A percentile compares a stretch with the other conserved stretches of the same genome.
These are phyloP conservation scores for Argyra leucocephala DNA, from an alignment of 2,888 invertebrate species.

Conservation along the genomic window DNA sequence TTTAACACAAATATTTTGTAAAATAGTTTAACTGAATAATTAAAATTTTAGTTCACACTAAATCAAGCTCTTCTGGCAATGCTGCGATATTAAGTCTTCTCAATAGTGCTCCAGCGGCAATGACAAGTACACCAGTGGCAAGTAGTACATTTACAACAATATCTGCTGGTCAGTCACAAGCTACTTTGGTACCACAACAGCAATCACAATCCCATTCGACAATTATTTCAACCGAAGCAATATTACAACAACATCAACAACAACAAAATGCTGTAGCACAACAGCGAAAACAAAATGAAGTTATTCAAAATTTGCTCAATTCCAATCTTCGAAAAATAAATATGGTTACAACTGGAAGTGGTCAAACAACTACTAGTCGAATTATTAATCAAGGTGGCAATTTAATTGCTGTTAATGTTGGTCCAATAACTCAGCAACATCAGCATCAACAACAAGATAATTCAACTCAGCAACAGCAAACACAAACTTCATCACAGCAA, in stretches of 20 bases:
- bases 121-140: constrained; percentile 53
- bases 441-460: constrained; percentile 23
- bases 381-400: constrained; percentile 35
- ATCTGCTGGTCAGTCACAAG: constrained; percentile 29
- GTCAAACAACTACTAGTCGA: constrained; percentile 1
- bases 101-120: constrained; percentile 67
- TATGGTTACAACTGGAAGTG: constrained; percentile 27
- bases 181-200: constrained; percentile 27
- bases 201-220: constrained; percentile 27
- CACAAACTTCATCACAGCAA: constrained; percentile 12
- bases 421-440: constrained; percentile 27
- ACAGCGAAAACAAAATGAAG: constrained; percentile 37
- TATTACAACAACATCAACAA: constrained; percentile 25
- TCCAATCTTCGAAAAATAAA: constrained; percentile 38
- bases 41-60: constrained; percentile 17
- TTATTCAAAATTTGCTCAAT: constrained; percentile 38
- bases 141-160: constrained; percentile 40
- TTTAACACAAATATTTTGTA: too few relatives aligned
- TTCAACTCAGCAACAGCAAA: constrained; percentile 20
- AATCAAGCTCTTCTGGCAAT: constrained; percentile 39
- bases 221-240: constrained; percentile 22
- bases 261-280: constrained; percentile 21
- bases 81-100: constrained; percentile 67
- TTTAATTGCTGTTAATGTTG: constrained; percentile 34
- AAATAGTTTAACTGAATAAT: background rate